Base-by-base conservation (phyloP, 2,797 vertebrate genomes). In the Crocidura indochinensis region DNA sequence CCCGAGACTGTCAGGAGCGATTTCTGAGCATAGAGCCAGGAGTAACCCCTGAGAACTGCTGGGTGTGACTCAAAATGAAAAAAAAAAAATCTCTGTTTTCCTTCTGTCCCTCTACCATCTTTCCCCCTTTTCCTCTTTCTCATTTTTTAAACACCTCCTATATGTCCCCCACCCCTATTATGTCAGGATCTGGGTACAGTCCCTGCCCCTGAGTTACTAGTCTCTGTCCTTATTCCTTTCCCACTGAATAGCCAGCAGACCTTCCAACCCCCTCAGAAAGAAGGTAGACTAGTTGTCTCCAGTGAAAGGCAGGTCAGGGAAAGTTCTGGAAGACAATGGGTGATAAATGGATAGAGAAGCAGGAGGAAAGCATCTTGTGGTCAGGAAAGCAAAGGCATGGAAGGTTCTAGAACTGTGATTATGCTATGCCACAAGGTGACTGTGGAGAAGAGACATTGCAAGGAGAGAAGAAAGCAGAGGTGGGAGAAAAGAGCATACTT, bases 371-470 rank as follows among this genome's bases (percentile, higher is more conserved):
- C 60, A 29, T 72, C 64, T 22, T 27, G n/a, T 12, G 20, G 65
- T 69, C 60, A 77, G 38, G n/a, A 53, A 3, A 7, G 31, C 78
- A 51, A 22, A 56, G 8, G 38, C 31, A 44, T 14, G 26, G 64
- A 91, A 72, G 68, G 22, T 10, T 93, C 78, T 74, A 69, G 82
- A 93, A 90, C 56, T 69, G 64, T 82, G 76, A 38, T 75, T 46
- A 56, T 49, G 31, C 72, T 56, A 26, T 77, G 84, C 24, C 31
- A 46, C 8, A 60, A 62, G 60, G 26, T 76, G 27, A 10, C 11
- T 22, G 15, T 14, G 26, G 56, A 73, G 56, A 20, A 49, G 20
- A 22, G 17, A 26, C 65, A n/a, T 46, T 12, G n/a, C 60, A 90
- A 46, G n/a, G 73, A 8, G 6, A 15, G 26, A 56, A 15, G 2